Conservation (phyloP, 2,113 vertebrate genomes). For the Chamaea fasciata region DNA sequence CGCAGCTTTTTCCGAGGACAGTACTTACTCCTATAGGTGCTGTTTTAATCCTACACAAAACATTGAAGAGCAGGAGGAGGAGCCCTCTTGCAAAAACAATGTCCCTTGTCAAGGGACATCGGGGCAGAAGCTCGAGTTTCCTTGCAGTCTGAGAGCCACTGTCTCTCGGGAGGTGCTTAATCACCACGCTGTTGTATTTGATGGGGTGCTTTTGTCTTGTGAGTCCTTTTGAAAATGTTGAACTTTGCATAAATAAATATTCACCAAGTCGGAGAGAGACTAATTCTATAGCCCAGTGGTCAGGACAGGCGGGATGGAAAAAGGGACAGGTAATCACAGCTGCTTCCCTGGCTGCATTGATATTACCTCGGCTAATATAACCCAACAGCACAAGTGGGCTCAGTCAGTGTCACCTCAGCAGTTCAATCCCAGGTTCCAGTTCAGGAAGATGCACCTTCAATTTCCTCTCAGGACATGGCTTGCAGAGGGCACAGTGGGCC, state of each 20-base stretch:
- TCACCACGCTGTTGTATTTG: background rate
- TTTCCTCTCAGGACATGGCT: background rate
- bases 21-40: background rate
- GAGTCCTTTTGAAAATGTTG: constrained; percentile 11
- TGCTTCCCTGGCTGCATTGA: background rate
- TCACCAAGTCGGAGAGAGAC: background rate
- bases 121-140: background rate
- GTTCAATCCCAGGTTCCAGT: background rate
- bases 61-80: background rate
- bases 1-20: background rate
- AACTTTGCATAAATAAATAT: constrained; percentile 62
- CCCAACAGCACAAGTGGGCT: background rate
- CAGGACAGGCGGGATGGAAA: background rate
- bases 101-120: background rate
- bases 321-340: constrained; percentile 25
- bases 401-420: background rate
- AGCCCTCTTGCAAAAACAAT: background rate
- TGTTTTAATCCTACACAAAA: background rate
- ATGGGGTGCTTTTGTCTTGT: constrained; percentile 21
- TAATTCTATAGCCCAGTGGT: background rate
- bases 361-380: background rate
- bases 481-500: background rate
- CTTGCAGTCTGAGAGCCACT: background rate
- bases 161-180: constrained; percentile 19
- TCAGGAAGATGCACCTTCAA: background rate